Evolutionary conservation across 2,113 vertebrate genomes (phyloP), one percentile per base, ranked within the genome.

Genomic region (Callaeas wilsoni): DNA sequence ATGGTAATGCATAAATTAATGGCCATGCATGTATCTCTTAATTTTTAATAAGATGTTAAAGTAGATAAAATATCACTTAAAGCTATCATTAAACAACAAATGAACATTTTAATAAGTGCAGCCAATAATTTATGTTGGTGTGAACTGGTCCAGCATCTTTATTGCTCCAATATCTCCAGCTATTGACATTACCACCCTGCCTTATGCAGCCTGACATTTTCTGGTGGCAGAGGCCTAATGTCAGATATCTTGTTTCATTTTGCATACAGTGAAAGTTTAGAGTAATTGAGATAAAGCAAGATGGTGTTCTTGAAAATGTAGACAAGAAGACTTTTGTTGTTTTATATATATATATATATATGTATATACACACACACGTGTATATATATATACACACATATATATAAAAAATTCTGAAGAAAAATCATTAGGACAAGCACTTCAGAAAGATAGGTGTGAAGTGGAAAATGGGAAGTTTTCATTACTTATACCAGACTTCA

Each of bases 1-100:
- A 69, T 84, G 17, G 20, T 33, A 81, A 91, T 87, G 37, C 18
- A 79, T 87, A 71, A 71, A 82, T 75, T 81, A 84, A 67, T 56
- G 22, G 21, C 21, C 22, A 55, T 39, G 22, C 30, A 91, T 27
- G 10, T 52, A 44, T 63, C 15, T 70, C 25, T 79, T 87, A 65
- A 76, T 68, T 84, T 95, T 94, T 93, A 93, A 75, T 73, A 39
- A 79, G 44, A 76, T 82, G 16, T 69, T 89, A 76, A 89, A 53
- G n/a, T 41, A 87, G 84, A 39, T 62, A 82, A 87, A 81, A 76
- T 78, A 68, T 62, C 12, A 60, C 59, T 87, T 92, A 53, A 93
- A 95, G 27, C 37, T n/a, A 42, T 71, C 56, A 92, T 89, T 93
- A 89, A 90, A 63, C 13, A 86, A 90, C 44, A 92, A 94, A 90